Percentiles rank a stretch among this genome's conserved stretches.
phyloP scores from a whole-genome alignment of 1,140 invertebrate species.

The Chymomyza costata region DNA sequence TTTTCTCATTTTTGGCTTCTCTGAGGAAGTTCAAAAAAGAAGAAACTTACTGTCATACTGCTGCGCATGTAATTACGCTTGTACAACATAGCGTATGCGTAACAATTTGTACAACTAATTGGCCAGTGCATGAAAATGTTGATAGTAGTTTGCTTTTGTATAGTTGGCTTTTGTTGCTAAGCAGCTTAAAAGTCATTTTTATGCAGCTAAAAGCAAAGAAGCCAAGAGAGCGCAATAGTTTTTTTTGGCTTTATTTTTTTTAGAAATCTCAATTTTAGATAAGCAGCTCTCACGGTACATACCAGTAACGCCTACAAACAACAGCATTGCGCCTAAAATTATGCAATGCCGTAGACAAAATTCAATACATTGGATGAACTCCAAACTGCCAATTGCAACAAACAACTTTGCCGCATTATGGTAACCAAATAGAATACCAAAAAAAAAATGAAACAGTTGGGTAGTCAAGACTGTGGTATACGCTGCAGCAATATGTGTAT shows the following conservation, averaged over 20 bases:
- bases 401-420: constrained; percentile 64
- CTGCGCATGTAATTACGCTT: constrained; percentile 62
- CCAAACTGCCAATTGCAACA: no score
- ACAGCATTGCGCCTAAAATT: constrained; percentile 58
- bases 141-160: no score
- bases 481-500: constrained; percentile 13
- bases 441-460: not conserved
- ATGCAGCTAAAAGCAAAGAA: constrained; percentile 13
- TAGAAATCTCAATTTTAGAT: constrained; percentile 60
- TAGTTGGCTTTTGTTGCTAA: not conserved
- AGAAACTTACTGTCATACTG: not conserved
- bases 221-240: constrained; percentile 1
- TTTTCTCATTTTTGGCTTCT: no score
- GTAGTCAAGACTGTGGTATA: no score
- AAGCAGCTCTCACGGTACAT: constrained; percentile 41
- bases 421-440: constrained; percentile 21
- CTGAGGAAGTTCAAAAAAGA: constrained; percentile 6
- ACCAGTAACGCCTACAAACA: constrained; percentile 32
- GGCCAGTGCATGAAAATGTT: no score
- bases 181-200: no score
- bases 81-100: constrained; percentile 65
- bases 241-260: not conserved
- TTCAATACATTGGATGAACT: constrained; percentile 39
- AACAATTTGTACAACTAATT: no score
- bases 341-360: constrained; percentile 32